A percentile compares a stretch with the other conserved stretches of the same genome.
Evolutionary conservation across 2,888 invertebrate genomes (phyloP).

Genomic region (Halictus quadricinctus): DNA sequence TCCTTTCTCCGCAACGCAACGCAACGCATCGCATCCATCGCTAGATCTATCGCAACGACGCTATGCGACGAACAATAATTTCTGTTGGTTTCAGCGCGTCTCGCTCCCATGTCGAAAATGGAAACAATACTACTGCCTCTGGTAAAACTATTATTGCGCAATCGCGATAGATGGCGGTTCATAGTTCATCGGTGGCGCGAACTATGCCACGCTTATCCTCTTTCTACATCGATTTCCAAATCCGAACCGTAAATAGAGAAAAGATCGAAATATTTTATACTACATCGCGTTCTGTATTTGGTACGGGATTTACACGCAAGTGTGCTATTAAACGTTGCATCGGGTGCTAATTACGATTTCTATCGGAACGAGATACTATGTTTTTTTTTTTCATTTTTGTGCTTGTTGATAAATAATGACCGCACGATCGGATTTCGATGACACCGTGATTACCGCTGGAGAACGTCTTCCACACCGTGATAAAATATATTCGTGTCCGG

Average conservation of each 20-base stretch:
- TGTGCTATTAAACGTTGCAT: not conserved
- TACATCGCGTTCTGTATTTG: not conserved
- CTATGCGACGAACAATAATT: not conserved
- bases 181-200: constrained; percentile 38
- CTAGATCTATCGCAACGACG: not conserved
- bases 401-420: not conserved
- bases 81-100: not conserved
- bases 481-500: constrained; percentile 50
- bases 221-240: constrained; percentile 30
- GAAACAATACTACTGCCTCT: not conserved
- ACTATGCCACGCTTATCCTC: not conserved
- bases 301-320: too few relatives aligned
- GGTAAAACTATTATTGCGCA: constrained; percentile 27
- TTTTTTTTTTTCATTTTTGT: not conserved
- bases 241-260: not conserved
- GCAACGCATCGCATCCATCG: not conserved
- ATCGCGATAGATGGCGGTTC: constrained; percentile 31
- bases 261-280: not conserved
- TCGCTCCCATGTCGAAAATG: not conserved
- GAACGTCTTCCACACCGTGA: not conserved
- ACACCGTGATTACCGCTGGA: too few relatives aligned
- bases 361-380: not conserved
- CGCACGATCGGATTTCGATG: not conserved
- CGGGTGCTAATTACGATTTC: not conserved
- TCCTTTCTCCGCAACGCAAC: not conserved